Evolutionary conservation across 2,113 vertebrate genomes (phyloP), one percentile per base, ranked within the genome.

Genomic region (Arenaria interpres): DNA sequence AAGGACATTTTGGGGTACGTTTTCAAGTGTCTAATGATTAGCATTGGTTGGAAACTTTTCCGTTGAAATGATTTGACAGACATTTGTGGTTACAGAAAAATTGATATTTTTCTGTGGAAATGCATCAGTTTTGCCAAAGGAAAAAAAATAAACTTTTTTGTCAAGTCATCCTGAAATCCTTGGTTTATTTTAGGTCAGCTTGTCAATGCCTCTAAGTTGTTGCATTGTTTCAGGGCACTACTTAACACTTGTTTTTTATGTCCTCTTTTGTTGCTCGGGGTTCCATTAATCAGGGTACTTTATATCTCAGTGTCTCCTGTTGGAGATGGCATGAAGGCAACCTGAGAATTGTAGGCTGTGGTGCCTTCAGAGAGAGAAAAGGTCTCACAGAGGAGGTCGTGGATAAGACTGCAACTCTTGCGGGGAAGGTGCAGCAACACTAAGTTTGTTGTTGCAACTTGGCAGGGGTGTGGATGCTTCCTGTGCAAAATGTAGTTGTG

Each of bases 151-250:
- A 11, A 15, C 15, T 48, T 80, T 93, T 92, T 85, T 66, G 90
- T 96, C 89, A 95, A 92, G 74, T 97, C 86, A 96, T 96, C 66
- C 71, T 91, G 84, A 95, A 88, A 89, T 76, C n/a, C 69, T 13
- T 76, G 53, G 93, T 96, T 93, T 97, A 89, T 95, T 91, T 97
- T 95, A 91, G 95, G 92, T 91, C 92, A 92, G 41, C 62, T 92
- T 69, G 50, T 92, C 85, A 73, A 91, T 20, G 28, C 25, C 25
- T 85, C 62, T 50, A 60, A 85, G 66, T 67, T 89, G 30, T 60
- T 85, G 76, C 41, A 24, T 69, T 85, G 50, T 87, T 93, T 79
- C 62, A 79, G 45, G 35, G 23, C 37, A 45, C 48, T 74, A 27
- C 78, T 89, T 79, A 45, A 59, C 53, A 3, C 17, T 53, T 60